Conservation (phyloP, 64 coral and sea anemone species). For the Porites lutea region DNA sequence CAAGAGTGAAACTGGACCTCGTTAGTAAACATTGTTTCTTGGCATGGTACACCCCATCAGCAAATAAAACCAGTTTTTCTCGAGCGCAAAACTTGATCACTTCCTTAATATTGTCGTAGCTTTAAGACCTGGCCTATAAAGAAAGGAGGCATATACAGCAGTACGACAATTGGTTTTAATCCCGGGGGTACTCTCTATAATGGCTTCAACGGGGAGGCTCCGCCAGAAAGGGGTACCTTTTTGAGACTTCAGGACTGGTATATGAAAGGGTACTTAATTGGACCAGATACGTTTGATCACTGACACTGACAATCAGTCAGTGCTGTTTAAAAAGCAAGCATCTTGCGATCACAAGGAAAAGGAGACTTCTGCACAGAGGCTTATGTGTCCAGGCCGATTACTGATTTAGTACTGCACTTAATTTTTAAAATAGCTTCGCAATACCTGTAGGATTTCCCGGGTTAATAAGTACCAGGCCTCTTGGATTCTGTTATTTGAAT, state of each 20-base stretch:
- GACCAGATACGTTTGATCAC: not conserved
- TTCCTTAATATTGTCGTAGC: conserved; percentile 66
- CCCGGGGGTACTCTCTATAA: no score
- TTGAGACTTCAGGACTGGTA: no score
- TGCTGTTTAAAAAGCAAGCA: no score
- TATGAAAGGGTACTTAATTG: no score
- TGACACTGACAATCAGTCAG: no score
- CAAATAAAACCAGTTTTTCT: no score
- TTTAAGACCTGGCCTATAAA: conserved; percentile 74
- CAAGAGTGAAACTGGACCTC: not conserved
- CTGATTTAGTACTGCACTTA: no score
- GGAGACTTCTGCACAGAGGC: not conserved
- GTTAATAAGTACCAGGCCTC: conserved; percentile 74
- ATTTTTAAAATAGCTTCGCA: no score
- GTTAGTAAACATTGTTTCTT: conserved; percentile 73
- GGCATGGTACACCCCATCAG: conserved; percentile 33
- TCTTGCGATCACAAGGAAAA: not conserved
- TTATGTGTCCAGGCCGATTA: no score
- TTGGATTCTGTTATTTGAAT: not conserved
- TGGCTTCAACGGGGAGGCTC: no score
- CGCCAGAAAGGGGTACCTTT: no score
- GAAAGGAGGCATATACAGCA: not conserved
- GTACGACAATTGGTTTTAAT: no score
- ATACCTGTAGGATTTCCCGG: conserved; percentile 90
- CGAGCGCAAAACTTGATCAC: conserved; percentile 78